Percentiles rank a stretch among this genome's conserved stretches.
phyloP scores from a whole-genome alignment of 2,113 vertebrate genomes.

The Sula dactylatra region DNA sequence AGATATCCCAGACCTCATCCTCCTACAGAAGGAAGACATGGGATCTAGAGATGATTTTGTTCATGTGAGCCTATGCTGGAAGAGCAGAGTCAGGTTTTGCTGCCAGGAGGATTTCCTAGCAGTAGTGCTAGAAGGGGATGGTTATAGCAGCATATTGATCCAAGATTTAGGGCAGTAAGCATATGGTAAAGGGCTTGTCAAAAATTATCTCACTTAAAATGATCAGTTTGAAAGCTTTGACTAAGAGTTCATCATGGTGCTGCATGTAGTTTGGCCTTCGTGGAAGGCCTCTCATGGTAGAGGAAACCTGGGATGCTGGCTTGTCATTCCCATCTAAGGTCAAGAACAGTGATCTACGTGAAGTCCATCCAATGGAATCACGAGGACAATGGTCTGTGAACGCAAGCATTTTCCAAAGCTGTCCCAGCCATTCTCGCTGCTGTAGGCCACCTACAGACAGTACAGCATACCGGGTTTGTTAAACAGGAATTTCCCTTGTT shows the following conservation, averaged over 20 bases:
- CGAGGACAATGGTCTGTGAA: not conserved
- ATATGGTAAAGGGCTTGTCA: not conserved
- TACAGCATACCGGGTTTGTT: not conserved
- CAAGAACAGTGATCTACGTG: not conserved
- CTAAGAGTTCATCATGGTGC: not conserved
- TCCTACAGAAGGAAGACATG: not conserved
- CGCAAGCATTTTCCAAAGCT: not conserved
- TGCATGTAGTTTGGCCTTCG: not conserved
- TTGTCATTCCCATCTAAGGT: not conserved
- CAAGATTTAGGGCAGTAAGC: not conserved
- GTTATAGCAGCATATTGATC: not conserved
- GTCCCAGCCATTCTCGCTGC: not conserved
- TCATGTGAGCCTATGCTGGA: not conserved
- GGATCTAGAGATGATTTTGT: not conserved
- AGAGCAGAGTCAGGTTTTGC: not conserved
- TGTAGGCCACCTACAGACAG: not conserved
- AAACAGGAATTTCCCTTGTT: not conserved
- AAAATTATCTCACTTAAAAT: not conserved
- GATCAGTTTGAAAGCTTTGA: not conserved
- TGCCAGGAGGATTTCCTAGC: not conserved
- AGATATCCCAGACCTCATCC: not conserved
- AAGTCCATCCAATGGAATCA: not conserved
- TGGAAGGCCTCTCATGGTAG: not conserved
- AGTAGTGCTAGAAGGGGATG: not conserved
- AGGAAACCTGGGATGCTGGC: not conserved